These are phyloP conservation scores for Listronotus bonariensis DNA, from an alignment of 1,140 invertebrate genomes.

Conservation along the genomic window DNA sequence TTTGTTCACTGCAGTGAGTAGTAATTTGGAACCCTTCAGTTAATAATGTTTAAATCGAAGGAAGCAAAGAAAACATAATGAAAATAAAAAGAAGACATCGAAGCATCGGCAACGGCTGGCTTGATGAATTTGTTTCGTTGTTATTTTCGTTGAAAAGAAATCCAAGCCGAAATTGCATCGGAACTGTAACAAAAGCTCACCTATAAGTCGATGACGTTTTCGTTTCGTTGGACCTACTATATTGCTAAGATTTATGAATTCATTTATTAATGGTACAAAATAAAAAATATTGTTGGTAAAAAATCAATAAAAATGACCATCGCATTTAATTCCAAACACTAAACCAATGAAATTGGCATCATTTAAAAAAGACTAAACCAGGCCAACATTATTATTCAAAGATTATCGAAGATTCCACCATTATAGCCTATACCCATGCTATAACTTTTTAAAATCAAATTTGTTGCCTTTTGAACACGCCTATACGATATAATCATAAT, in stretches of 20 bases:
- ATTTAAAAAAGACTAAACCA: too few relatives aligned
- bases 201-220: slow-evolving; percentile 13
- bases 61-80: slow-evolving; percentile 19
- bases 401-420: too few relatives aligned
- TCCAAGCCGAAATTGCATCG: slow-evolving; percentile 31
- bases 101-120: slow-evolving; percentile 9
- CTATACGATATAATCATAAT: too few relatives aligned
- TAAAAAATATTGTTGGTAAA: too few relatives aligned
- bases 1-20: slow-evolving; percentile 12
- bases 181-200: slow-evolving; percentile 23
- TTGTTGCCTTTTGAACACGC: too few relatives aligned
- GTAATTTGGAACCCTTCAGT: slow-evolving; percentile 24
- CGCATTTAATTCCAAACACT: too few relatives aligned
- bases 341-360: too few relatives aligned
- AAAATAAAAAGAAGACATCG: not conserved
- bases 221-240: slow-evolving; percentile 22
- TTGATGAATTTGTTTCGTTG: slow-evolving; percentile 34
- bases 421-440: too few relatives aligned
- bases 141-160: slow-evolving; percentile 32
- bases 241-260: not conserved
- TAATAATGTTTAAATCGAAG: slow-evolving; percentile 26
- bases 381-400: too few relatives aligned
- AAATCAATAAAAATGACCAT: too few relatives aligned
- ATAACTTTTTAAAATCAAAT: too few relatives aligned
- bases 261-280: too few relatives aligned